Conservation (phyloP, 2,113 vertebrate genomes). For the Erpornis zantholeuca region DNA sequence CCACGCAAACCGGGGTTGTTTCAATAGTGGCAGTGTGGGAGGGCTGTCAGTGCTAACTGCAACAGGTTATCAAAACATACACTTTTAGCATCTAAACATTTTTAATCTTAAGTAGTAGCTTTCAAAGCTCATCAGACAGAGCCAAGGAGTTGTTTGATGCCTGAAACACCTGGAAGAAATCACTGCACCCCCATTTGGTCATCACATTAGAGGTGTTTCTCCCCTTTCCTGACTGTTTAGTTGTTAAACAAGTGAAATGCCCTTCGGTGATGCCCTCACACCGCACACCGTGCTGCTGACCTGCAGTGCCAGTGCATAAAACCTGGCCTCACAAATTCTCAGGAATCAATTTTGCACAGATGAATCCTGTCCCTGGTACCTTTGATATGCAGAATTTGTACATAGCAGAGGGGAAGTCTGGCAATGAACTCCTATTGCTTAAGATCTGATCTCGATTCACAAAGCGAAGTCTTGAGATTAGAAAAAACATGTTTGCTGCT, state of each 20-base stretch:
- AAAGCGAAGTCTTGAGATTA: conserved; percentile 29
- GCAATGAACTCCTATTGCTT: conserved; percentile 21
- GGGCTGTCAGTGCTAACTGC: neutral
- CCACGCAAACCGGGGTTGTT: neutral
- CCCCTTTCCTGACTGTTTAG: neutral
- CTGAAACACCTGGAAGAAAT: neutral
- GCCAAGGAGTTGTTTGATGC: neutral
- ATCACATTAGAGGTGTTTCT: neutral
- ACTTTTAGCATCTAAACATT: neutral
- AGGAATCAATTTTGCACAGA: neutral
- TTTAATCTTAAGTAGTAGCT: neutral
- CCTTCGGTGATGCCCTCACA: neutral
- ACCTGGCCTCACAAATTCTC: neutral
- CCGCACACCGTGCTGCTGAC: neutral
- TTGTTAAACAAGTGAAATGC: neutral
- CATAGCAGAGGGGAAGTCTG: conserved; percentile 9
- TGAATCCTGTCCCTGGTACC: neutral
- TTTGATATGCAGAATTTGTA: conserved; percentile 38
- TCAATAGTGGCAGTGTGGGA: neutral
- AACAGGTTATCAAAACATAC: neutral
- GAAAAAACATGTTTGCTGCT: conserved; percentile 28
- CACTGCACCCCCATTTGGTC: neutral
- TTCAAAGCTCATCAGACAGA: neutral
- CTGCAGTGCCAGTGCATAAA: neutral
- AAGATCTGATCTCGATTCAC: neutral